These are phyloP conservation scores for Selenia dentaria DNA, from an alignment of 2,888 invertebrate species.

Conservation along the genomic window DNA sequence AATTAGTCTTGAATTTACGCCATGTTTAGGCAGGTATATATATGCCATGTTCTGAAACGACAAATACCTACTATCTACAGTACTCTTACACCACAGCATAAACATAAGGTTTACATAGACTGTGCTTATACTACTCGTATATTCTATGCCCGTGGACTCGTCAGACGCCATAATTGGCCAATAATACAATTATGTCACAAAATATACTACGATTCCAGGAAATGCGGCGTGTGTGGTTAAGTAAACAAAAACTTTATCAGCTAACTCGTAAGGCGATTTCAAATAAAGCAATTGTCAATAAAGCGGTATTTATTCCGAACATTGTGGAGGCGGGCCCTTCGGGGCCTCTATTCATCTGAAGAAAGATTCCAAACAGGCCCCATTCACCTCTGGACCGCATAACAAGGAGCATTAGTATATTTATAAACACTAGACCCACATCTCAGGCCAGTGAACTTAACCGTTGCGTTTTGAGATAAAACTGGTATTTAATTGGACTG, in stretches of 20 bases:
- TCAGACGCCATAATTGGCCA: too few relatives aligned
- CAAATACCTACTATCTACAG: too few relatives aligned
- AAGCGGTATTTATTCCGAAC: constrained; percentile 28
- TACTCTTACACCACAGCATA: too few relatives aligned
- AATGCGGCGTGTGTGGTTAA: background rate
- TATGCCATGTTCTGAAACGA: too few relatives aligned
- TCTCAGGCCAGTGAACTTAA: constrained; percentile 39
- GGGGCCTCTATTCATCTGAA: constrained; percentile 44
- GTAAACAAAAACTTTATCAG: background rate
- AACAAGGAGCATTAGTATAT: constrained; percentile 47
- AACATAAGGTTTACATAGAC: too few relatives aligned
- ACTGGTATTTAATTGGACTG: constrained; percentile 20
- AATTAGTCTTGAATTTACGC: too few relatives aligned
- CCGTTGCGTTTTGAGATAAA: constrained; percentile 22
- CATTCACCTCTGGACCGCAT: constrained; percentile 40
- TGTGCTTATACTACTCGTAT: too few relatives aligned
- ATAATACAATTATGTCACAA: too few relatives aligned
- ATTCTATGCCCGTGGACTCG: too few relatives aligned
- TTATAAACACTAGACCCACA: constrained; percentile 43
- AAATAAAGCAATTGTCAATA: constrained; percentile 22
- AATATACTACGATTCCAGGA: too few relatives aligned
- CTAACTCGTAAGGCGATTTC: constrained; percentile 16
- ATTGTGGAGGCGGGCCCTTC: constrained; percentile 38
- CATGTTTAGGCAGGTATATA: too few relatives aligned
- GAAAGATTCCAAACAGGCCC: constrained; percentile 37